Base-by-base conservation (phyloP, 2,888 invertebrate genomes). In the Esperia sulphurella region DNA sequence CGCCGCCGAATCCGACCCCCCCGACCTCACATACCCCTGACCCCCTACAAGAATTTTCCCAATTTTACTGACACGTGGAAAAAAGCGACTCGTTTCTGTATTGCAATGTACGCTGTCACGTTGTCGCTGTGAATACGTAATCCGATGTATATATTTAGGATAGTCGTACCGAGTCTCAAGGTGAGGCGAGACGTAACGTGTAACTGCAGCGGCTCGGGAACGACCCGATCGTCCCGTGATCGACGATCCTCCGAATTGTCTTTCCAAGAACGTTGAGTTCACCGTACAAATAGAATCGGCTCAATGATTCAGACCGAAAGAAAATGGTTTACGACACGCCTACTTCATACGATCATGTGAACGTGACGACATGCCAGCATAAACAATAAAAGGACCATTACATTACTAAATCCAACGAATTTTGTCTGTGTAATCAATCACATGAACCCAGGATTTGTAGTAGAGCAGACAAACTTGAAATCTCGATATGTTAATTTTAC, bases 261-360 rank as follows among this genome's bases (percentile, higher is more conserved):
- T 71, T 73, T 75, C 75, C 67, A 61, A 67, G 70, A 79, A 74
- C 59, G 58, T 66, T 71, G 68, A 71, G 63, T 70, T 75, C 69
- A 72, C 68, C 71, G 67, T 74, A 71, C 58, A 75, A 79, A 74
- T 77, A 74, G 75, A 65, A 73, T 65, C 59, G 59, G 59, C 63
- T 55, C 58, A 31, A 55, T 63, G 58, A 65, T 65, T 64, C 61
- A 54, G 54, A 52, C 59, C 61, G 64, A 71, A 76, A 74, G 68
- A 77, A 73, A 75, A 73, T 69, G 61, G 71, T 80, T 82, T 76
- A 79, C 75, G 76, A 75, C 71, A 78, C 79, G 75, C 83, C 83
- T 80, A 80, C 79, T 62, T 60, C 58, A 52, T 61, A 59, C 59
- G 67, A 69, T 67, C 68, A 59, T 68, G 71, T 71, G 71, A 71